phyloP scores from a whole-genome alignment of 2,888 invertebrate genomes.

The Phytoseiulus persimilis region DNA sequence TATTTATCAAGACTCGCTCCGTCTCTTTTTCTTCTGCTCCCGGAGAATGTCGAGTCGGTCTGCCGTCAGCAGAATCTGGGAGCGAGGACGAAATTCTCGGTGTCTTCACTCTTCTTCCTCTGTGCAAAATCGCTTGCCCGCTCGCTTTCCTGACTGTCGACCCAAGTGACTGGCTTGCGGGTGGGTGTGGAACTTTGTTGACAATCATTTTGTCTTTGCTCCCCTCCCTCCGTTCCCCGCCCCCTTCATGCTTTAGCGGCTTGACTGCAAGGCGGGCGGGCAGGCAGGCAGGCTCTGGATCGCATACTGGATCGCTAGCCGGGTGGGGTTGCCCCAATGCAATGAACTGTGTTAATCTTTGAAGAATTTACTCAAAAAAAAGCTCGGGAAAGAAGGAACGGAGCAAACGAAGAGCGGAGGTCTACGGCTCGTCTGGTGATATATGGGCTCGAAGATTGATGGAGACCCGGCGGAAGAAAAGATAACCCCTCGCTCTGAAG shows the following conservation, averaged over 20 bases:
- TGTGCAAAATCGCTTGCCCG: not conserved
- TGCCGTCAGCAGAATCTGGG: not conserved
- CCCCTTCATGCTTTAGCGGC: not conserved
- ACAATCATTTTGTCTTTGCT: not conserved
- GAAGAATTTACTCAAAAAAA: slow-evolving; percentile 37
- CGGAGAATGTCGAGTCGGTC: not conserved
- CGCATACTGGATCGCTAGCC: not conserved
- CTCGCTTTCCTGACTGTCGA: not conserved
- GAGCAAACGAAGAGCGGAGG: not conserved
- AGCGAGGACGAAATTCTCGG: not conserved
- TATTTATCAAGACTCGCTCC: not conserved
- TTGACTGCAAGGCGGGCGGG: not conserved
- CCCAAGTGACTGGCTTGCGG: not conserved
- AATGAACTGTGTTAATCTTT: slow-evolving; percentile 39
- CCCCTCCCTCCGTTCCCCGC: not conserved
- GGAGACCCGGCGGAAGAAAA: not conserved
- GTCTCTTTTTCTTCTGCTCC: not conserved
- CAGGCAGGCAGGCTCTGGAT: not conserved
- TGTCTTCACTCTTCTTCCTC: not conserved
- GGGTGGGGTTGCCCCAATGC: slow-evolving; percentile 18
- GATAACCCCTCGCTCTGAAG: not conserved
- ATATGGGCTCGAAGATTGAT: not conserved
- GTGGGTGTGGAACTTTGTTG: slow-evolving; percentile 5
- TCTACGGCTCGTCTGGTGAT: slow-evolving; percentile 5
- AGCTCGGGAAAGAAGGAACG: not conserved